A percentile compares a stretch with the other conserved stretches of the same genome.
Conservation (phyloP, 64 coral and sea anemone genomes). For the Porites australiensis region DNA sequence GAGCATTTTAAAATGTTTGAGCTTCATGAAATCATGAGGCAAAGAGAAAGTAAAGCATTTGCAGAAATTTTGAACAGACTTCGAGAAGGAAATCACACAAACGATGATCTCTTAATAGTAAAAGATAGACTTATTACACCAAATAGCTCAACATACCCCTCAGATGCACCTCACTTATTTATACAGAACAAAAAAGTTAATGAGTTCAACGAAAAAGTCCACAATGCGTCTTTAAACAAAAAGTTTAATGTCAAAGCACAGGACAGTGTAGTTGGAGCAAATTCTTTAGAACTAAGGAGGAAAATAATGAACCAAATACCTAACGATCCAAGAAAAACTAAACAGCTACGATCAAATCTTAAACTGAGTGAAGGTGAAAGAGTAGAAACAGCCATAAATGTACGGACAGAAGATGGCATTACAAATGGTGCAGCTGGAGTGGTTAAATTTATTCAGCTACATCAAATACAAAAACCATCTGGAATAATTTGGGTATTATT, state of each 20-base stretch:
- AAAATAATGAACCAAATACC: too few relatives aligned
- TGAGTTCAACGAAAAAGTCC: background rate
- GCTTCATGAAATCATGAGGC: too few relatives aligned
- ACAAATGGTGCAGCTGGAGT: constrained; percentile 57
- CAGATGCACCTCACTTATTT: too few relatives aligned
- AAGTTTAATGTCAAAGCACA: constrained; percentile 28
- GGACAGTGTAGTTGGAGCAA: constrained; percentile 57
- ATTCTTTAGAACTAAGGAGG: constrained; percentile 8
- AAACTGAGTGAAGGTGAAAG: constrained; percentile 58
- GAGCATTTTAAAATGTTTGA: too few relatives aligned
- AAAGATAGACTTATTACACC: constrained; percentile 28
- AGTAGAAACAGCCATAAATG: constrained; percentile 62
- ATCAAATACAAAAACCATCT: background rate
- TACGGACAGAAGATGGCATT: constrained; percentile 50
- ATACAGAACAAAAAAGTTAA: constrained; percentile 48
- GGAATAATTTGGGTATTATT: constrained; percentile 39
- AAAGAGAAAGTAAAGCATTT: constrained; percentile 47
- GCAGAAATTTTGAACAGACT: constrained; percentile 38
- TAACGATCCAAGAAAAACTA: constrained; percentile 59
- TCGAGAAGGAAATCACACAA: constrained; percentile 43
- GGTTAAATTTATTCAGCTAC: constrained; percentile 5
- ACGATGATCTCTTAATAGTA: constrained; percentile 35
- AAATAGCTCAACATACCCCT: background rate
- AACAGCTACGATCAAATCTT: constrained; percentile 57
- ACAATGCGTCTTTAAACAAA: background rate